Conservation (phyloP, 2,888 invertebrate genomes). For the Griposia aprilina region DNA sequence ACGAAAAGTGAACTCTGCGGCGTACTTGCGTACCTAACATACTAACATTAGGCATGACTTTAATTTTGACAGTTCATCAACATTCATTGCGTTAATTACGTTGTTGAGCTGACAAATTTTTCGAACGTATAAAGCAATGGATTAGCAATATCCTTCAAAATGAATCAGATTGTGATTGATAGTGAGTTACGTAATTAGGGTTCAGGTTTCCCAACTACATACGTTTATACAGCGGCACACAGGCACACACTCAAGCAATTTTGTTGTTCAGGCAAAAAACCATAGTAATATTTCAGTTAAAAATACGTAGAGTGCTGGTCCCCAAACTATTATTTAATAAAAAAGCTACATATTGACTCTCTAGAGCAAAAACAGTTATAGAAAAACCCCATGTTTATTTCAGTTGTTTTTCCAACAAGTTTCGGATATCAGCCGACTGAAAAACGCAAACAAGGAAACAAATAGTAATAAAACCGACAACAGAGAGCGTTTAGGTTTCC, state of each 20-base stretch:
- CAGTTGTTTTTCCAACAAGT: constrained; percentile 53
- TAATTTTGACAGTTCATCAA: too few relatives aligned
- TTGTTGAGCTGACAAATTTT: too few relatives aligned
- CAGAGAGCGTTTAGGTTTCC: constrained; percentile 81
- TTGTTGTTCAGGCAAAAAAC: not conserved
- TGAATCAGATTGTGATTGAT: too few relatives aligned
- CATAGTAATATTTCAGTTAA: not conserved
- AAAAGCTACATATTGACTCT: not conserved
- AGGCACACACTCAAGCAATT: not conserved
- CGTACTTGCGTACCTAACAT: too few relatives aligned
- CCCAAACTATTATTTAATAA: not conserved
- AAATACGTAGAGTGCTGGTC: not conserved
- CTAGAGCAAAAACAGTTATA: constrained; percentile 2
- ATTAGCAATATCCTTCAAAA: too few relatives aligned
- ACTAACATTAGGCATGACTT: too few relatives aligned
- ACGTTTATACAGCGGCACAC: not conserved
- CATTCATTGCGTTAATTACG: too few relatives aligned
- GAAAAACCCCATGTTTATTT: constrained; percentile 35
- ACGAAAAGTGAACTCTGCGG: not conserved
- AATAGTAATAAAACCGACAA: constrained; percentile 80
- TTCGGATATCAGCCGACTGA: constrained; percentile 49
- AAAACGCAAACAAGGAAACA: constrained; percentile 80
- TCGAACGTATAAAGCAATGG: too few relatives aligned
- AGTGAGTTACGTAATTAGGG: too few relatives aligned
- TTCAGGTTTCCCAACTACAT: not conserved